phyloP scores from a whole-genome alignment of 2,888 invertebrate species.

The Epistrophe grossulariae region DNA sequence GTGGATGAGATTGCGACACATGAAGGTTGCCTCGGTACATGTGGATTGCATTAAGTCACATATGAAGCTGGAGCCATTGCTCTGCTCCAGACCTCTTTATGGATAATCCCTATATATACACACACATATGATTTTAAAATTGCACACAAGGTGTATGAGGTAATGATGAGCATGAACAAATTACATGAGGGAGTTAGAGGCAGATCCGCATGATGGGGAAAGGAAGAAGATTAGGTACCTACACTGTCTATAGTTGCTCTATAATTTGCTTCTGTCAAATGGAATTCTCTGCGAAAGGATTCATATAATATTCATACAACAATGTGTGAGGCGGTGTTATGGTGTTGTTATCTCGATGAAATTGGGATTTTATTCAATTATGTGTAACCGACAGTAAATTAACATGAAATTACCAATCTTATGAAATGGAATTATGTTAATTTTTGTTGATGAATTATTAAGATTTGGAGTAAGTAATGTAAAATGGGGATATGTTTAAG shows the following conservation, averaged over 20 bases:
- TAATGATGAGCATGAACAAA: conserved; percentile 73
- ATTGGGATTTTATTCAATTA: conserved; percentile 20
- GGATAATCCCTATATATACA: conserved; percentile 33
- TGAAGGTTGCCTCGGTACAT: conserved; percentile 49
- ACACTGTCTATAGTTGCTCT: conserved; percentile 45
- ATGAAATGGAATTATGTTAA: not conserved
- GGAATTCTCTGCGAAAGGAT: conserved; percentile 7
- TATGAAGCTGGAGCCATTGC: conserved; percentile 44
- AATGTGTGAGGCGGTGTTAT: conserved; percentile 56
- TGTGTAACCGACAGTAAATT: not conserved
- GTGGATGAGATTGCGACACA: conserved; percentile 70
- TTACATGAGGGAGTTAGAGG: conserved; percentile 38
- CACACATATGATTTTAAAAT: conserved; percentile 52
- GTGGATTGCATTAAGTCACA: not conserved
- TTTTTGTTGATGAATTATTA: not conserved
- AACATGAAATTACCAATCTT: not conserved
- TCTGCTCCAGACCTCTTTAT: conserved; percentile 17
- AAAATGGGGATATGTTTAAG: too few species aligned
- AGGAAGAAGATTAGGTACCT: not conserved
- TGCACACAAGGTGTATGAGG: conserved; percentile 67
- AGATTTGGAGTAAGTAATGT: too few species aligned
- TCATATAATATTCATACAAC: not conserved
- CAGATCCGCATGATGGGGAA: conserved; percentile 6
- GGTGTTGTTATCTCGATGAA: conserved; percentile 51
- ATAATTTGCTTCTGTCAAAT: conserved; percentile 75